Evolutionary conservation across 2,888 invertebrate species (phyloP), one percentile per base, ranked within the genome.

Genomic region (Pyralis farinalis): DNA sequence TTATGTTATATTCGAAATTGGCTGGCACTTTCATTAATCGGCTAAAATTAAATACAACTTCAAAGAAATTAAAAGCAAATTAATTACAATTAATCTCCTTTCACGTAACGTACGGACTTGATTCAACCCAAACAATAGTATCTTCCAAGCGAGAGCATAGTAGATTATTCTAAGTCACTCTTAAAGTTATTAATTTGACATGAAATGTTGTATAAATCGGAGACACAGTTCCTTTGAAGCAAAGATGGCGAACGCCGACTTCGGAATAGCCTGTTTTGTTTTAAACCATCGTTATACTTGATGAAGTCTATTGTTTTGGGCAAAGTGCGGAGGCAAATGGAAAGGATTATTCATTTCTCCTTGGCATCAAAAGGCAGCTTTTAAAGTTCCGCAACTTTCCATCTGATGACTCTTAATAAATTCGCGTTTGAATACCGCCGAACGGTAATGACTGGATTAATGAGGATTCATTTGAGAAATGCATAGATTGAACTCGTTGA

Each of bases 261-360:
- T 60, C 57, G 63, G 75, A 77, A 79, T 74, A 72, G 73, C 66
- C 71, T 84, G 75, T 83, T 84, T 86, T 81, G 80, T 84, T 80
- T 80, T 69, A 82, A 69, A 63, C 73, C 77, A 70, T 78, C 78
- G 77, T 82, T 82, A 79, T 73, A 78, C 78, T 71, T 80, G 80
- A 83, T 80, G 76, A 77, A 75, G 68, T 67, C 84, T 69, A 82
- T 87, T 87, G 86, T 86, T 74, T 70, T 50, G 56, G 46, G 53
- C 47, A 60, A 71, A 79, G 72, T 71, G 71, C 63, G 72, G 55
- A 64, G 69, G 55, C 67, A 68, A 80, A 67, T 73, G 68, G 70
- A 76, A 79, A 78, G 83, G 83, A 83, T 85, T 84, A 84, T 81
- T 84, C 76, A 80, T 80, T 77, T 67, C 76, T 51, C 62, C 51